phyloP scores from a whole-genome alignment of 2,888 invertebrate genomes.

The Dicyrtomina minuta region DNA sequence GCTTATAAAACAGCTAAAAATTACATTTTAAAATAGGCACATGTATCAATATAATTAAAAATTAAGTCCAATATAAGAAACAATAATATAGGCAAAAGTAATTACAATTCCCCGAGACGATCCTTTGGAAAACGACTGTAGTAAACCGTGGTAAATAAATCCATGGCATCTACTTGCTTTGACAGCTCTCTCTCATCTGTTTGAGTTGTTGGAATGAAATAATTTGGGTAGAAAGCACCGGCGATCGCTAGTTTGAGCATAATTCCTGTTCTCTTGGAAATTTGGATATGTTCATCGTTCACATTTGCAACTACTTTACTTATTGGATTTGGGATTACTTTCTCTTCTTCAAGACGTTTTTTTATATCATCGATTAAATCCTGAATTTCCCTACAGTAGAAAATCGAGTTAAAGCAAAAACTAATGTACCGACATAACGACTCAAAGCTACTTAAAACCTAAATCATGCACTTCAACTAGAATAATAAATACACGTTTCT shows the following conservation, averaged over 20 bases:
- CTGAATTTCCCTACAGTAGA: no score
- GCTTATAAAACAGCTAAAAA: no score
- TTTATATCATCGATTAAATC: constrained; percentile 71
- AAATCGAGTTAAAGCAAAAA: no score
- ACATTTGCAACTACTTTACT: neutral
- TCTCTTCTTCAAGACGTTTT: constrained; percentile 63
- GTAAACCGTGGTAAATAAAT: no score
- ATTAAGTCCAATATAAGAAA: no score
- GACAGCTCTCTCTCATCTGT: constrained; percentile 68
- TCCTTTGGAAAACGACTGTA: constrained; percentile 60
- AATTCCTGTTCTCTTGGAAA: constrained; percentile 40
- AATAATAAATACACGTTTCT: no score
- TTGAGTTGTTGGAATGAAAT: constrained; percentile 66
- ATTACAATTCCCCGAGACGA: constrained; percentile 73
- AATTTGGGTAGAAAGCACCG: constrained; percentile 92
- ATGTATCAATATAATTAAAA: no score
- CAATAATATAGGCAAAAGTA: constrained; percentile 68
- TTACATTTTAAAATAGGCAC: no score
- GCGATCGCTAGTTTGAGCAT: constrained; percentile 64
- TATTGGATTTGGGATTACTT: constrained; percentile 58
- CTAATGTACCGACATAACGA: no score
- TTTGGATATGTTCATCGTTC: constrained; percentile 7
- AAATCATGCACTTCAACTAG: no score
- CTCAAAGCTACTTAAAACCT: no score
- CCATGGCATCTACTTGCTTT: constrained; percentile 68